These are phyloP conservation scores for Pammene fasciana DNA, from an alignment of 2,888 invertebrate genomes.

Conservation along the genomic window DNA sequence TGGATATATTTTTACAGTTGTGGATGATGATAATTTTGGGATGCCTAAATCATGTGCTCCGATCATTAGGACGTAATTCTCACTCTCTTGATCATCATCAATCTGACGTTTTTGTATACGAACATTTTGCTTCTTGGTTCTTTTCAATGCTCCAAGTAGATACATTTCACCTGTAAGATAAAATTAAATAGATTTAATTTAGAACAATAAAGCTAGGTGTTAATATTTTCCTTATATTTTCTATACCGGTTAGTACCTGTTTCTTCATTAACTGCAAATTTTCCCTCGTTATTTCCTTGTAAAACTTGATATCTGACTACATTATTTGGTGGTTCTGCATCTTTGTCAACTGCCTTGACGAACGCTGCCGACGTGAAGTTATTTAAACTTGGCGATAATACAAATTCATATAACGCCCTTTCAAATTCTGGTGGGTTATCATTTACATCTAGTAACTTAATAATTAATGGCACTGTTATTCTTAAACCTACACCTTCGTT, in stretches of 20 bases:
- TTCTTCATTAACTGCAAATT: constrained; percentile 88
- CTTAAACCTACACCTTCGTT: constrained; percentile 91
- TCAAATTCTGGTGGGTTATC: constrained; percentile 94
- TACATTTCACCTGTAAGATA: constrained; percentile 84
- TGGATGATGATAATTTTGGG: constrained; percentile 88
- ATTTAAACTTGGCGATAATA: constrained; percentile 87
- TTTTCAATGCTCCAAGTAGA: constrained; percentile 81
- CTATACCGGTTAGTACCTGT: constrained; percentile 81
- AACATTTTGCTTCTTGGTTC: constrained; percentile 70
- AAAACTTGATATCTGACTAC: constrained; percentile 92
- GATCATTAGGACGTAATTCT: constrained; percentile 86
- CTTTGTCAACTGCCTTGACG: constrained; percentile 92
- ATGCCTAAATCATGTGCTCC: constrained; percentile 93
- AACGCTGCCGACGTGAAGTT: constrained; percentile 91
- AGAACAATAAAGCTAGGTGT: not conserved
- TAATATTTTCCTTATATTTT: not conserved
- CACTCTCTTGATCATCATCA: constrained; percentile 71
- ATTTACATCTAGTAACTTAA: constrained; percentile 91
- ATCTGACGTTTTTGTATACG: constrained; percentile 78
- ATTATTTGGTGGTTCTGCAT: constrained; percentile 93
- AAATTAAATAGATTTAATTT: constrained; percentile 8
- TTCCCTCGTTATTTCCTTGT: constrained; percentile 89
- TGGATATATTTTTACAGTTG: constrained; percentile 90
- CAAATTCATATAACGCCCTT: constrained; percentile 90
- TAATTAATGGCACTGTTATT: constrained; percentile 88